These are phyloP conservation scores for Gymnoscopelus braueri DNA, from an alignment of 2,797 vertebrate genomes.

Conservation along the genomic window DNA sequence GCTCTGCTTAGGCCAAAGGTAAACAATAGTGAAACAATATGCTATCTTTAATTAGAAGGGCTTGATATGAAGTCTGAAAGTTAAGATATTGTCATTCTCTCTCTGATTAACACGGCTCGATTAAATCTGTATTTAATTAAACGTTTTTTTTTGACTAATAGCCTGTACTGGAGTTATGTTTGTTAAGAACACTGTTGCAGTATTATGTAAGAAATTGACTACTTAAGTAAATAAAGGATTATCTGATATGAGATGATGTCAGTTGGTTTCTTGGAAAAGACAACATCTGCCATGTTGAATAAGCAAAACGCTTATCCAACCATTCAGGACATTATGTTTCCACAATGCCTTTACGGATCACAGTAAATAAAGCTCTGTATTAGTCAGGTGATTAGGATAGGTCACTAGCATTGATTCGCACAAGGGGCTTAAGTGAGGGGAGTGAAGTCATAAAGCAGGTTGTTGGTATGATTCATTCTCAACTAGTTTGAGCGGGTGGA, in stretches of 20 bases:
- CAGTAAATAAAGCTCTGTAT: constrained; percentile 43
- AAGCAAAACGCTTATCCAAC: constrained; percentile 20
- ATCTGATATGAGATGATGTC: constrained; percentile 49
- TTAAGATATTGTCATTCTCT: not conserved
- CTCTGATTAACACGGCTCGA: not conserved
- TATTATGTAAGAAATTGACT: constrained; percentile 45
- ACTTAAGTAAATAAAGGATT: constrained; percentile 51
- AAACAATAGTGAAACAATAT: constrained; percentile 27
- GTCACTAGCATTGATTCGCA: constrained; percentile 37
- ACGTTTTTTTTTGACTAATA: constrained; percentile 14
- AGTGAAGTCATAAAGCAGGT: constrained; percentile 4
- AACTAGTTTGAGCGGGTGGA: not conserved
- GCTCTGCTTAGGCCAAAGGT: constrained; percentile 78
- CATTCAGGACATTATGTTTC: constrained; percentile 26
- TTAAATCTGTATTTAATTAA: not conserved
- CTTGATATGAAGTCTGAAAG: not conserved
- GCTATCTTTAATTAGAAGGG: not conserved
- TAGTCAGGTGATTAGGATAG: constrained; percentile 47
- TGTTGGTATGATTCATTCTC: constrained; percentile 5
- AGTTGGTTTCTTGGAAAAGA: constrained; percentile 37
- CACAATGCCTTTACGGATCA: constrained; percentile 36
- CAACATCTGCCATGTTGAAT: constrained; percentile 47
- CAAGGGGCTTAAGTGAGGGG: constrained; percentile 24
- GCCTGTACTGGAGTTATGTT: not conserved
- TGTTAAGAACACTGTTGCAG: constrained; percentile 9